Evolutionary conservation across 2,113 vertebrate species (phyloP), one percentile per base, ranked within the genome.

Genomic region (Andinoacara biseriatus): DNA sequence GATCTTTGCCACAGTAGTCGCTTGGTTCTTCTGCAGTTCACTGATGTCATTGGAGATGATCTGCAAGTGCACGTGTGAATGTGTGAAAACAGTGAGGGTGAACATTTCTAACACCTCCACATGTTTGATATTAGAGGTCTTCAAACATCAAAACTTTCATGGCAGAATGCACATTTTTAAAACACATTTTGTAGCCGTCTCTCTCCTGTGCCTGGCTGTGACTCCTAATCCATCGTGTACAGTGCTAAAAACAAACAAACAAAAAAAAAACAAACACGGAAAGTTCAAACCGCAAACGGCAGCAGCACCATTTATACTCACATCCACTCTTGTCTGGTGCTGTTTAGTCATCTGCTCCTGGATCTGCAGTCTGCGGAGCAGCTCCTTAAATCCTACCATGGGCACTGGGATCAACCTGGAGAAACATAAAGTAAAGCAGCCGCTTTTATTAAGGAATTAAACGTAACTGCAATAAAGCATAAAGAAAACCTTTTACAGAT

Each of bases 331-430:
- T 78, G 97, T 98, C 92, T 99, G 98, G 91, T 99, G 98, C 89
- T 99, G 98, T 90, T 99, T 99, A 49, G 97, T 99, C 98, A 99
- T 99, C 95, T 99, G 98, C 74, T 99, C 98, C 93, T 99, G 98
- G 88, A 97, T 97, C 91, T 99, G 99, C 78, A 99, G 79, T 84
- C 98, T 95, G 88, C 96, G 95, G 54, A 99, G 93, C 20, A 99
- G 93, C 86, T 99, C 98, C 87, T 97, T 99, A 90, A 99, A 99
- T 65, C 98, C 97, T 78, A 99, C 98, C 98, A 99, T 99, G 10
- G 98, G 97, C 10, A 99, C 97, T 80, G 98, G 98, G 92, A 99
- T 98, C 83, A 99, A 95, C 80, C 98, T 99, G 83, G 2, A 60
- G 13, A 20, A 26, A 26, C 57, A 77, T 11, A 31, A 17, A 46